Percentiles rank a stretch among this genome's conserved stretches.
Evolutionary conservation across 2,797 vertebrate genomes (phyloP).

Genomic region (Acipenser ruthenus): DNA sequence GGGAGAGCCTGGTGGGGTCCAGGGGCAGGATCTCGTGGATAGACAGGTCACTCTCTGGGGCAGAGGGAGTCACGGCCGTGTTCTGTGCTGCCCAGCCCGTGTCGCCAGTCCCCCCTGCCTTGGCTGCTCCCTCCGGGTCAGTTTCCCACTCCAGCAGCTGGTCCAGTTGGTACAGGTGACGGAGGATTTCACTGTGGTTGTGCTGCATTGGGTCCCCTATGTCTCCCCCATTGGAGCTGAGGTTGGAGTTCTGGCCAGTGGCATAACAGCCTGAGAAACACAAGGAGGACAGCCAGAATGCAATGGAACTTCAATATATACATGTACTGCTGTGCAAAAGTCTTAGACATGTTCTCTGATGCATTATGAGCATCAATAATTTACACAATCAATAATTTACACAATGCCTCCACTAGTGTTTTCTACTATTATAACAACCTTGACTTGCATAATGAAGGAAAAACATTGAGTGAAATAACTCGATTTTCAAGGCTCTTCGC

Average conservation of each 20-base stretch:
- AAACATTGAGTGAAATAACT: too few species aligned
- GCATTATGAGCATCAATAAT: too few species aligned
- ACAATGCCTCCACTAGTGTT: too few species aligned
- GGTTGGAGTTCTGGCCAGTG: too few species aligned
- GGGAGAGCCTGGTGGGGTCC: conserved; percentile 12
- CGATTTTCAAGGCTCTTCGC: too few species aligned
- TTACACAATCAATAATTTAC: too few species aligned
- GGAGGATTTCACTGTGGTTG: conserved; percentile 11
- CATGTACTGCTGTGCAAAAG: too few species aligned
- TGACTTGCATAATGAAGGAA: too few species aligned
- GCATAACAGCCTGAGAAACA: not conserved
- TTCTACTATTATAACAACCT: too few species aligned
- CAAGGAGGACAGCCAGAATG: not conserved
- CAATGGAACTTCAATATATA: too few species aligned
- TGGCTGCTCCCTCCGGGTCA: not conserved
- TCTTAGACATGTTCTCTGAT: too few species aligned
- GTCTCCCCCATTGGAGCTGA: not conserved
- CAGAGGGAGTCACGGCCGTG: not conserved
- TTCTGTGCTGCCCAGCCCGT: conserved; percentile 1
- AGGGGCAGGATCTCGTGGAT: conserved; percentile 11
- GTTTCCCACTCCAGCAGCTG: conserved; percentile 14
- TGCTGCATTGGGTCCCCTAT: not conserved
- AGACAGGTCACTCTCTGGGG: conserved; percentile 12
- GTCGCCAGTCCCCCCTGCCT: not conserved
- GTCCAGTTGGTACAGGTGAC: conserved; percentile 18